These are phyloP conservation scores for Notocelia uddmanniana DNA, from an alignment of 2,888 invertebrate species.

Conservation along the genomic window DNA sequence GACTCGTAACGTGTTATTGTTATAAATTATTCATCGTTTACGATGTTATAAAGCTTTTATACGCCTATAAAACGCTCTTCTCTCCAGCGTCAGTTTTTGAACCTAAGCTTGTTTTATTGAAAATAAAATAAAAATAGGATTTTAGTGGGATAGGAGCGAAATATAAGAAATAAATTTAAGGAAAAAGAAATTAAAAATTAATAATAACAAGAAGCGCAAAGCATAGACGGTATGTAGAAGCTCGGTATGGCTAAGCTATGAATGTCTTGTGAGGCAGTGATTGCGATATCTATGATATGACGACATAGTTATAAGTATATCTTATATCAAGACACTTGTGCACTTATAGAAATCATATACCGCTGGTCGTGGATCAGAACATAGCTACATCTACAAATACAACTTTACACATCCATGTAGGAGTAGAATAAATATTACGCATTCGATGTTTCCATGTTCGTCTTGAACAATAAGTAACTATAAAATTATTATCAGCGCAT, in stretches of 20 bases:
- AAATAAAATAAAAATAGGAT: slow-evolving; percentile 57
- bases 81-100: slow-evolving; percentile 19
- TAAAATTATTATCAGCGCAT: background rate
- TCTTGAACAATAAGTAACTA: background rate
- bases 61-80: slow-evolving; percentile 34
- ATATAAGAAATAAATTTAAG: slow-evolving; percentile 60
- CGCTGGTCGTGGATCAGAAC: slow-evolving; percentile 2
- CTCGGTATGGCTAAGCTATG: slow-evolving; percentile 80
- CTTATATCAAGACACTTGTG: slow-evolving; percentile 56
- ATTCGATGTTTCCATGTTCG: background rate
- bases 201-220: slow-evolving; percentile 79
- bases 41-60: slow-evolving; percentile 41
- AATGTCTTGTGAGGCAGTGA: slow-evolving; percentile 86
- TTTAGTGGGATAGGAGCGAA: slow-evolving; percentile 71
- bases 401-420: background rate
- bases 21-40: slow-evolving; percentile 39
- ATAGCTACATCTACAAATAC: slow-evolving; percentile 6
- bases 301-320: slow-evolving; percentile 53
- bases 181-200: slow-evolving; percentile 71
- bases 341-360: slow-evolving; percentile 46
- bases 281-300: slow-evolving; percentile 76
- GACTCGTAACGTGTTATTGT: slow-evolving; percentile 32
- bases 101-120: slow-evolving; percentile 39
- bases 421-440: background rate
- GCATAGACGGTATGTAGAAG: slow-evolving; percentile 78